A percentile compares a stretch with the other conserved stretches of the same genome.
Conservation (phyloP, 2,888 invertebrate species). For the Lomographa bimaculata region DNA sequence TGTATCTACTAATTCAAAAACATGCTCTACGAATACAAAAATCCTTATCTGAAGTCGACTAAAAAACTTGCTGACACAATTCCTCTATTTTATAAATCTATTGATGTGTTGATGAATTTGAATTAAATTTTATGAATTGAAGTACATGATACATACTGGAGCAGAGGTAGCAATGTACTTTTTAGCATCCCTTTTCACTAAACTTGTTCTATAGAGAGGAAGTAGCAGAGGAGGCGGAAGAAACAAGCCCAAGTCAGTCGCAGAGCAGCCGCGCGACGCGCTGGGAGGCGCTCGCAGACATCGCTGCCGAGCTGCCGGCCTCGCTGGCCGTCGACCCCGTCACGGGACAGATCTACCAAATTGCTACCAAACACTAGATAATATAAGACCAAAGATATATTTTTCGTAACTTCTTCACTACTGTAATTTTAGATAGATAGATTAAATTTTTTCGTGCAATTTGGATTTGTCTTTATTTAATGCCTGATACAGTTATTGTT, state of each 20-base stretch:
- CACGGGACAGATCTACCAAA: slow-evolving; percentile 70
- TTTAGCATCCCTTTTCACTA: too few species aligned
- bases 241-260: slow-evolving; percentile 64
- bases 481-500: too few species aligned
- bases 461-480: too few species aligned
- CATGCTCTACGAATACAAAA: too few species aligned
- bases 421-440: slow-evolving; percentile 8
- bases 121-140: too few species aligned
- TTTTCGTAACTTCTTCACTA: slow-evolving; percentile 10
- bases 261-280: slow-evolving; percentile 79
- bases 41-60: too few species aligned
- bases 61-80: too few species aligned
- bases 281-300: slow-evolving; percentile 85
- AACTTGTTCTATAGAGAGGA: slow-evolving; percentile 16
- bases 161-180: too few species aligned
- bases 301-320: slow-evolving; percentile 80
- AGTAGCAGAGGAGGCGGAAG: slow-evolving; percentile 34
- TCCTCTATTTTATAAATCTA: too few species aligned
- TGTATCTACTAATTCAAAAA: too few species aligned
- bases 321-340: slow-evolving; percentile 75
- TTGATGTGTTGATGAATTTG: too few species aligned
- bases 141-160: too few species aligned
- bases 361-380: slow-evolving; percentile 56
- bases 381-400: slow-evolving; percentile 17
- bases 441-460: slow-evolving; percentile 11